Evolutionary conservation across 2,888 invertebrate species (phyloP), one percentile per base, ranked within the genome.

Genomic region (Orchestes rusci): DNA sequence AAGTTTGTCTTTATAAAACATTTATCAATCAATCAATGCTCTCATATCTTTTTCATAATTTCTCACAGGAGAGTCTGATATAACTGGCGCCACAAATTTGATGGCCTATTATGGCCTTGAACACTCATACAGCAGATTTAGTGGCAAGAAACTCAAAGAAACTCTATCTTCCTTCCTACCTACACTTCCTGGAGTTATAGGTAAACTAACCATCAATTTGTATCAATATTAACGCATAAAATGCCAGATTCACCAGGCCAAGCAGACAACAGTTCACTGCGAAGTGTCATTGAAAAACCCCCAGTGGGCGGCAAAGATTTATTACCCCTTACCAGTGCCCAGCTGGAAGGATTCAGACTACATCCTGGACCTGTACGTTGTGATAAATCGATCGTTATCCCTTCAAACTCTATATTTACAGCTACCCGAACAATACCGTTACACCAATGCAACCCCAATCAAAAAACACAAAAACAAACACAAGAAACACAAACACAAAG

Each of bases 81-180:
- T 93, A 58, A 96, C 95, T 51, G 96, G 96, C 53, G 92, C 94
- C 61, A 93, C 88, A 57, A 96, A 96, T 76, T 82, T 96, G 70
- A 94, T 96, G 90, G 85, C 87, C 63, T 85, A 90, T 74, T 89
- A 96, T 80, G 91, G 90, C 56, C 76, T 96, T 53, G 95, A 96
- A 72, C 94, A 96, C 72, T 92, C 95, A 15, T 93, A 95, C 70
- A 94, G 89, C 71, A 96, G 94, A 76, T 95, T 95, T 72, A 94
- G 91, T 73, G 94, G 93, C 39, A 93, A 94, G 65, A 94, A 94
- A 71, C 77, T 92, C 12, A 90, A 94, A 66, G 95, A 96, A 68
- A 92, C 93, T 44, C 71, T 96, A 46, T 93, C 94, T 29, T 92
- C 95, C 10, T 96, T 96, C 70, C 74, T 96, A 52, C 95, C 95